phyloP scores from a whole-genome alignment of 2,888 invertebrate species.

The Campoplex nolae region DNA sequence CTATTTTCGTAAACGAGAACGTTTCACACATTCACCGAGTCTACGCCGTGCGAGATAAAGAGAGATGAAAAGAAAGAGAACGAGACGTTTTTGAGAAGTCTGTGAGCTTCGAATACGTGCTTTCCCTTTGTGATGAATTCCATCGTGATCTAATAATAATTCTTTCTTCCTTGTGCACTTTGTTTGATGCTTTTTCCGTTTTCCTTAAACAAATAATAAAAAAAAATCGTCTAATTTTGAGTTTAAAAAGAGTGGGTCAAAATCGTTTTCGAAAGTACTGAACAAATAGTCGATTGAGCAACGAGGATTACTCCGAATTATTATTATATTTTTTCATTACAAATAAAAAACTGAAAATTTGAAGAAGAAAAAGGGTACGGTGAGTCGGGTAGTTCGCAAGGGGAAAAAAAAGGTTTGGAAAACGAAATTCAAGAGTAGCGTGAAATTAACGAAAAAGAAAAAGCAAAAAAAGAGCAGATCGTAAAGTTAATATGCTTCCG shows the following conservation, averaged over 20 bases:
- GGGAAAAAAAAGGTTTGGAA: not conserved
- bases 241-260: not conserved
- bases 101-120: conserved; percentile 32
- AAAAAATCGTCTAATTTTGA: not conserved
- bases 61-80: no score
- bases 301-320: not conserved
- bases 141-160: conserved; percentile 77
- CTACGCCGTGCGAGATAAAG: not conserved
- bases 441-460: not conserved
- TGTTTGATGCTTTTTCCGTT: conserved; percentile 59
- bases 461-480: not conserved
- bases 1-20: conserved; percentile 64
- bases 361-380: not conserved
- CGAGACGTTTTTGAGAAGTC: not conserved
- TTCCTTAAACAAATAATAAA: conserved; percentile 32
- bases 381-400: not conserved
- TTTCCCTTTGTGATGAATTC: conserved; percentile 77
- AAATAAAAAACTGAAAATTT: not conserved
- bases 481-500: conserved; percentile 25
- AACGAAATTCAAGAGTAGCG: not conserved
- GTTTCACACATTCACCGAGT: conserved; percentile 37
- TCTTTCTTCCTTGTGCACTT: conserved; percentile 54
- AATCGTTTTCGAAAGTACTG: not conserved
- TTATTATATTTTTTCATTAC: not conserved
- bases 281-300: not conserved